Conservation (phyloP, 2,113 vertebrate species). For the Centropus bengalensis region DNA sequence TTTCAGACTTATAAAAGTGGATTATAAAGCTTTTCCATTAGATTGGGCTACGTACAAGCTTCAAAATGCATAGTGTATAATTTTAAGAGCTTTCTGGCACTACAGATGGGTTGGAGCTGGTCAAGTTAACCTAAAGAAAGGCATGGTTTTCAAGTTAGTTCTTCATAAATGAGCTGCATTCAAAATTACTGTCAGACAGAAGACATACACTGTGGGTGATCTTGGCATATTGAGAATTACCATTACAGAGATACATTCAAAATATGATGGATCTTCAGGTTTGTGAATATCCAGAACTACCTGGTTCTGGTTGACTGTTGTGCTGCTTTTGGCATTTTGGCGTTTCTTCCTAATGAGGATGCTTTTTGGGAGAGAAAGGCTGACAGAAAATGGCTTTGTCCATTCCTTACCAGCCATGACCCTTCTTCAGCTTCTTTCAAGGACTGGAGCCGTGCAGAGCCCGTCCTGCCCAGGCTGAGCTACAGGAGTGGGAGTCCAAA, state of each 20-base stretch:
- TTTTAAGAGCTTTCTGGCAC: not conserved
- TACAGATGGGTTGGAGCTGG: not conserved
- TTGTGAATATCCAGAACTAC: not conserved
- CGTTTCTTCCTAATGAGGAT: not conserved
- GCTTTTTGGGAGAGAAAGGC: not conserved
- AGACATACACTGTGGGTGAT: not conserved
- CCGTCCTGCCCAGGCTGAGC: not conserved
- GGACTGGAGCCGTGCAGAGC: fast-evolving
- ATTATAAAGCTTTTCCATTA: not conserved
- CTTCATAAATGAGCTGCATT: not conserved
- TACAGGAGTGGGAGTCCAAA: not conserved
- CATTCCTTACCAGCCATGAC: not conserved
- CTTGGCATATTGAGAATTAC: not conserved
- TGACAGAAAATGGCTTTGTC: not conserved
- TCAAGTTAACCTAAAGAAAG: not conserved
- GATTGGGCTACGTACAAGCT: not conserved
- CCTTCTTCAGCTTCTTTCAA: not conserved
- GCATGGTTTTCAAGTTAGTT: not conserved
- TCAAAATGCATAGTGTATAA: not conserved
- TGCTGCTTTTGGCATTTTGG: not conserved
- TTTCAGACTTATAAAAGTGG: not conserved
- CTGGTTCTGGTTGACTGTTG: not conserved
- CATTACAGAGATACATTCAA: not conserved
- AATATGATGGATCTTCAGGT: not conserved
- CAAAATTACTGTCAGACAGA: not conserved